Evolutionary conservation across 2,888 invertebrate species (phyloP), one percentile per base, ranked within the genome.

Genomic region (Cyclophora punctaria): DNA sequence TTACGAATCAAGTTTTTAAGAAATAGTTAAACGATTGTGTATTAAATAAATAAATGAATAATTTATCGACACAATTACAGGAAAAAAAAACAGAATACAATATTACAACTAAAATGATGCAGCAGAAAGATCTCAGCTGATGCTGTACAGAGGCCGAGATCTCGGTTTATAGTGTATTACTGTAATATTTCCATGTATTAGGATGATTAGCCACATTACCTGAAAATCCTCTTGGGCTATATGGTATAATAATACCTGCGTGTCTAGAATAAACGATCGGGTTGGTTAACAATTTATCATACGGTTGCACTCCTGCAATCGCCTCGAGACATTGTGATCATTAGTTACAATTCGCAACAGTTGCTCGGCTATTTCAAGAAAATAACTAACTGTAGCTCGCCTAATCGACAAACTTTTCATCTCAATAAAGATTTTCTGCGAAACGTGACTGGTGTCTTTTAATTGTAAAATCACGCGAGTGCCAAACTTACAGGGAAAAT

Each of bases 271-370:
- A 69, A 75, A 72, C 69, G 67, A 71, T 73, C 67, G 67, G 67
- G 68, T 75, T 69, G 66, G 72, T 70, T 66, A 67, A 69, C 64
- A 62, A 79, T 79, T 75, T 73, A 80, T 81, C 77, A 74, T 73
- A 71, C 64, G 60, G 69, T 66, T 69, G 70, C 66, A 69, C 66
- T 71, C 66, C 60, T 66, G 72, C 70, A 69, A 75, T 70, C 71
- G 73, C 67, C 71, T 57, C 63, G 56, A 71, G 73, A 73, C 74
- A 70, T 67, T 62, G 69, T 67, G 65, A 69, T 74, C 78, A 79
- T 83, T 79, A 79, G 78, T 82, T 74, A 75, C 62, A 73, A 77
- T 74, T 75, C 71, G 75, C 76, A 78, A 77, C 81, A 78, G 77
- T 81, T 80, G 77, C 71, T 66, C 56, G 66, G 73, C 68, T 73